Conservation (phyloP, 2,888 invertebrate species). For the Mythimna albipuncta region DNA sequence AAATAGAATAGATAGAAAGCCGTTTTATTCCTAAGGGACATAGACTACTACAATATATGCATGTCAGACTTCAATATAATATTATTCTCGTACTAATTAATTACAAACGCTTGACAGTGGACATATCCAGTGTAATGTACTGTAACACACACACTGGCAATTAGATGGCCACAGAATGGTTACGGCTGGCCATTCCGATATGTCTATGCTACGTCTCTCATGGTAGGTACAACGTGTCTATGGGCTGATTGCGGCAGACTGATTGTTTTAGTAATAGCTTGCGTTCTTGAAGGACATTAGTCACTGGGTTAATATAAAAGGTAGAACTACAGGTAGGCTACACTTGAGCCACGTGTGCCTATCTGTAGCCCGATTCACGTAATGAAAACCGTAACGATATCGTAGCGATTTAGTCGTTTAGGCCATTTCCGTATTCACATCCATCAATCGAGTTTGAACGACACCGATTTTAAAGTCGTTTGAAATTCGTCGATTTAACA, state of each 20-base stretch:
- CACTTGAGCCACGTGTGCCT: too few relatives aligned
- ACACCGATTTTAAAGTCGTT: too few relatives aligned
- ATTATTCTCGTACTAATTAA: constrained; percentile 23
- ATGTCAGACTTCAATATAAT: not conserved
- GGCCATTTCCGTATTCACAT: too few relatives aligned
- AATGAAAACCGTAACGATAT: too few relatives aligned
- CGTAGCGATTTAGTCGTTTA: too few relatives aligned
- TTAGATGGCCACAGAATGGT: constrained; percentile 44
- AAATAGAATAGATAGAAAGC: too few relatives aligned
- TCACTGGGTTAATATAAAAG: not conserved
- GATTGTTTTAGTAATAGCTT: constrained; percentile 18
- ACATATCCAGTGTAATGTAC: constrained; percentile 20
- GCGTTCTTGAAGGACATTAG: not conserved
- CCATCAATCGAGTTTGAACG: too few relatives aligned
- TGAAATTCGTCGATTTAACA: too few relatives aligned
- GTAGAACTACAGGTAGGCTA: too few relatives aligned
- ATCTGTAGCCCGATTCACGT: too few relatives aligned
- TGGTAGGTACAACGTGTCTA: not conserved
- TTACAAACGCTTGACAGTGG: constrained; percentile 10
- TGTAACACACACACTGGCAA: constrained; percentile 12
- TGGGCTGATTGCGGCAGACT: not conserved
- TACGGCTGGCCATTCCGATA: constrained; percentile 6
- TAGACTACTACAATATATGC: too few relatives aligned
- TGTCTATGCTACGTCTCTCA: not conserved
- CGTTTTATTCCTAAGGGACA: too few relatives aligned